These are phyloP conservation scores for Chesias legatella DNA, from an alignment of 2,888 invertebrate species.

Conservation along the genomic window DNA sequence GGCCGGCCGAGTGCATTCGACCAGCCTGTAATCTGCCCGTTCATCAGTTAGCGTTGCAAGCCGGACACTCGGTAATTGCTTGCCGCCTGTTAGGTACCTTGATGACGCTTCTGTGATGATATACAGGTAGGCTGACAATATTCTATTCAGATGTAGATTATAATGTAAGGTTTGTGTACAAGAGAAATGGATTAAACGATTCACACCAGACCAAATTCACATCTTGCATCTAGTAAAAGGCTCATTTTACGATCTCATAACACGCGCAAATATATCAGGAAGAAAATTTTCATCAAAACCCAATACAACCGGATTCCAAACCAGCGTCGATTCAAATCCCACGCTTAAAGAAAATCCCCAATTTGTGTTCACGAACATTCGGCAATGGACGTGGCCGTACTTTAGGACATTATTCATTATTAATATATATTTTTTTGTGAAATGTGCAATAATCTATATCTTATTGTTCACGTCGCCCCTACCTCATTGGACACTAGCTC, in stretches of 20 bases:
- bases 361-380: conserved; percentile 20
- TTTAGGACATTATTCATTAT: neutral
- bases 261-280: conserved; percentile 6
- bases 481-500: too few relatives aligned
- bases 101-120: conserved; percentile 17
- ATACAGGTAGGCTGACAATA: neutral
- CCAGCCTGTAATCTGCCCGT: conserved; percentile 25
- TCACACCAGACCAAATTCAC: too few relatives aligned
- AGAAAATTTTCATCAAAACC: conserved; percentile 9
- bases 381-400: conserved; percentile 5
- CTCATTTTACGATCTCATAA: conserved; percentile 2
- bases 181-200: neutral
- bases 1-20: conserved; percentile 3
- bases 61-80: conserved; percentile 29
- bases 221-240: neutral
- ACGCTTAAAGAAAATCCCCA: conserved; percentile 23
- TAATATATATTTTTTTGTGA: too few relatives aligned
- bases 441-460: too few relatives aligned
- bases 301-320: conserved; percentile 12
- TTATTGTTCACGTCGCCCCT: too few relatives aligned
- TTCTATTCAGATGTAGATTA: too few relatives aligned
- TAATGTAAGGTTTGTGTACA: too few relatives aligned
- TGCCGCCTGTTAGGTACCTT: conserved; percentile 26
- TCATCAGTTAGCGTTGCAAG: conserved; percentile 25
- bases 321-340: conserved; percentile 22